These are phyloP conservation scores for Cherax quadricarinatus DNA, from an alignment of 1,140 invertebrate genomes.

Conservation along the genomic window DNA sequence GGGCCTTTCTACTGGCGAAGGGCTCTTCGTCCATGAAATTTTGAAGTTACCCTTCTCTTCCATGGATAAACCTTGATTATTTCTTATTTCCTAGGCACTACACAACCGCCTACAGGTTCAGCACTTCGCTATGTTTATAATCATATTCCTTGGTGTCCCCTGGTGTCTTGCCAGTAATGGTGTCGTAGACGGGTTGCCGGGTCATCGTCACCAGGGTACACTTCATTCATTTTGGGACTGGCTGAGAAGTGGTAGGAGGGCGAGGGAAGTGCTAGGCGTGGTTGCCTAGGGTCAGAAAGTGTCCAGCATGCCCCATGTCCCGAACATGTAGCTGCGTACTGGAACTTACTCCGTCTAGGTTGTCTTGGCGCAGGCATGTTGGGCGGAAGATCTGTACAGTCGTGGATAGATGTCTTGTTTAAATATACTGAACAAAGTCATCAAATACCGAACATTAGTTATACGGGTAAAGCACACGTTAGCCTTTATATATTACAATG, in stretches of 20 bases:
- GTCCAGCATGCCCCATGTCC: neutral
- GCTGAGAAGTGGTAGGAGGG: neutral
- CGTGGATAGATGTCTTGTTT: neutral
- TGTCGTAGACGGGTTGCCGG: neutral
- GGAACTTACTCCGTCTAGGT: neutral
- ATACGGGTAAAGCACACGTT: neutral
- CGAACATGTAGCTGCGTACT: neutral
- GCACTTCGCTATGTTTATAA: too few relatives aligned
- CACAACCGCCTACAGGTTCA: too few relatives aligned
- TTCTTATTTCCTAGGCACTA: too few relatives aligned
- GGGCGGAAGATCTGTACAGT: neutral
- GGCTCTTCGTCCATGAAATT: too few relatives aligned
- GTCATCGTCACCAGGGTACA: neutral
- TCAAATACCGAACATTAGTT: neutral
- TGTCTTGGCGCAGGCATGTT: neutral
- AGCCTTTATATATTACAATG: too few relatives aligned
- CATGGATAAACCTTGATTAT: too few relatives aligned
- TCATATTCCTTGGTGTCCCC: neutral
- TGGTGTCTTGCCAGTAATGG: neutral
- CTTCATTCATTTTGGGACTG: neutral
- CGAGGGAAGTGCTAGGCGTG: neutral
- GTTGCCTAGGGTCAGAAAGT: neutral
- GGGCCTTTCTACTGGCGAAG: too few relatives aligned
- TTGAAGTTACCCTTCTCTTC: too few relatives aligned
- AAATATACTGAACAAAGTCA: neutral